Base-by-base conservation (phyloP, 1,140 invertebrate species). In the Drosophila sechellia region DNA sequence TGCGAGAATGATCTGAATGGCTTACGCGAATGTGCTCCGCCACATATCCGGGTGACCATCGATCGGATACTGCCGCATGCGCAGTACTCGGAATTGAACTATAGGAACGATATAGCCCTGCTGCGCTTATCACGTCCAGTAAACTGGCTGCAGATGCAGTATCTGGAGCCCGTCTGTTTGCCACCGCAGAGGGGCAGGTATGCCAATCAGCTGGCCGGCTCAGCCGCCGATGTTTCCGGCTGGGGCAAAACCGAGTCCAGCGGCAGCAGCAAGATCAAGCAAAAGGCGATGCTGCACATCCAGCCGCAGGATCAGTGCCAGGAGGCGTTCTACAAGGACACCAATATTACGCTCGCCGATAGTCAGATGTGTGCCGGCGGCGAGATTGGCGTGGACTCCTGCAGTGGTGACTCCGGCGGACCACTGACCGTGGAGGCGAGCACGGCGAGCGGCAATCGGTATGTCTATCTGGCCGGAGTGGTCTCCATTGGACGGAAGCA, bases 191-290 rank as follows among this genome's bases (percentile, higher is more conserved):
- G 52, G 0, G 43, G 80, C 4, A 55, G 93, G 15, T 77, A 71
- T 5, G 92, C 78, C 15, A 76, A 74, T 8, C 87, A 83, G 2
- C 94, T 93, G 48, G 83, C 93, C 3, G 93, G 93, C 1, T 78
- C 90, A 10, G 93, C 92, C n/a, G 93, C 96, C 34, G 94, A 94
- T 56, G 95, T 96, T 0, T 96, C 96, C 5, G 97, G 97, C 15
- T 98, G 97, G 96, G 97, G 97, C 5, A 94, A 93, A 81, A 96
- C 95, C 1, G 95, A 96, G 91, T 0, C 11, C 0, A 93, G 79
- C n/a, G 40, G 15, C 0, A 49, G 46, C 31, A 91, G 90, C 58
- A 20, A 43, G 13, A 10, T 86, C 0, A 91, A 91, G 46, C 71
- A 68, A 0, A 86, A 81, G 53, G 90, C 90, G 6, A 58, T 58